These are phyloP conservation scores for Agrochola lychnidis DNA, from an alignment of 2,888 invertebrate species.

Conservation along the genomic window DNA sequence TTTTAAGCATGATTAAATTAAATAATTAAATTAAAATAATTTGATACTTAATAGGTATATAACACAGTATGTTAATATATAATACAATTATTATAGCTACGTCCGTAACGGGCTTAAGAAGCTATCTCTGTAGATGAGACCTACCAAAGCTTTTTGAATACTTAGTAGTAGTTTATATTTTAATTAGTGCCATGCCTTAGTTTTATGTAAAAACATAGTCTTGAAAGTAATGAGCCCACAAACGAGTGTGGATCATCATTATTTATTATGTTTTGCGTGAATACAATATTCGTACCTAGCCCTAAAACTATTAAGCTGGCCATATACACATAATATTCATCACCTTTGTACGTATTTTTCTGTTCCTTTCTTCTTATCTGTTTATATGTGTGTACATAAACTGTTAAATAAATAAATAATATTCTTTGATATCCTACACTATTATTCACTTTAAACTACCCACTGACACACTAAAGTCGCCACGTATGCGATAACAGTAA, in stretches of 20 bases:
- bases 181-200: too few relatives aligned
- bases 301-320: neutral
- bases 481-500: constrained; percentile 37
- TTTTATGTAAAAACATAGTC: neutral
- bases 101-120: neutral
- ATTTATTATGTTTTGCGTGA: neutral
- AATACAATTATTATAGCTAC: too few relatives aligned
- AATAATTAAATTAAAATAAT: too few relatives aligned
- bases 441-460: constrained; percentile 43
- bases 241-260: neutral
- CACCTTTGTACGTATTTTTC: too few relatives aligned
- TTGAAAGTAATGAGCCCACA: neutral
- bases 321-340: constrained; percentile 1
- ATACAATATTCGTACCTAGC: neutral
- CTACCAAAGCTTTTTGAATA: neutral
- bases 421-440: constrained; percentile 21
- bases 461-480: constrained; percentile 14
- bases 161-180: neutral
- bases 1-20: too few relatives aligned
- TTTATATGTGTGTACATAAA: too few relatives aligned
- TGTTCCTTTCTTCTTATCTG: too few relatives aligned
- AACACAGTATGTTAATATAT: too few relatives aligned
- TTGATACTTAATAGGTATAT: too few relatives aligned
- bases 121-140: too few relatives aligned
- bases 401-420: too few relatives aligned